Base-by-base conservation (phyloP, 2,888 invertebrate genomes). In the Andrena bucephala region DNA sequence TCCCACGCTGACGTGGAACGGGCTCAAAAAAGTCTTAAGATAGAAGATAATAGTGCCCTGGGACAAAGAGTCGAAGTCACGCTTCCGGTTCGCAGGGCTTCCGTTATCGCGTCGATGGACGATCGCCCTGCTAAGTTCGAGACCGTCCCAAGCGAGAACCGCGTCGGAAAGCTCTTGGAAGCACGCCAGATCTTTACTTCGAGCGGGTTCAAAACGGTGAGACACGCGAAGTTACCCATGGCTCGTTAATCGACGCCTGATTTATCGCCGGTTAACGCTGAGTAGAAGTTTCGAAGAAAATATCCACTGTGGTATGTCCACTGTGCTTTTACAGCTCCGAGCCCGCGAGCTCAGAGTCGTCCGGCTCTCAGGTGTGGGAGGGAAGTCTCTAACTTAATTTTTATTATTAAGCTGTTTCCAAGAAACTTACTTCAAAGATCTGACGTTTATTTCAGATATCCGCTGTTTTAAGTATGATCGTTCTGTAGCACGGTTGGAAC, bases 211-310 rank as follows among this genome's bases (percentile, higher is more conserved):
- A 33, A 42, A 42, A 62, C 70, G 50, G 60, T 33, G 70, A 73
- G 78, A 73, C 77, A 83, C 69, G 77, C 77, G 80, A 82, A 81
- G 42, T 84, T 80, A 65, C 63, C 77, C 68, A 33, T 69, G 71
- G 50, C 74, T 81, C 86, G 82, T 87, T 87, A 88, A 88, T 87
- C 87, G 80, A 87, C 87, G 59, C 76, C 76, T 78, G 85, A 83
- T 87, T 87, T 83, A 81, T 66, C 65, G 69, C 63, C 62, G 31
- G 72, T 52, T 74, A 62, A 60, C 59, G 48, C 13, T 16, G 76
- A 50, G 57, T 63, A 24, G 67, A 60, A 74, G 73, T 74, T 84
- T 74, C 59, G 31, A 31, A 42, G 76, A 67, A 87, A 79, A 87
- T 54, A 81, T 33, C 67, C 59, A 8, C 60, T 24, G 60, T 3